Base-by-base conservation (phyloP, 2,797 vertebrate species). In the Coregonus suidteri region DNA sequence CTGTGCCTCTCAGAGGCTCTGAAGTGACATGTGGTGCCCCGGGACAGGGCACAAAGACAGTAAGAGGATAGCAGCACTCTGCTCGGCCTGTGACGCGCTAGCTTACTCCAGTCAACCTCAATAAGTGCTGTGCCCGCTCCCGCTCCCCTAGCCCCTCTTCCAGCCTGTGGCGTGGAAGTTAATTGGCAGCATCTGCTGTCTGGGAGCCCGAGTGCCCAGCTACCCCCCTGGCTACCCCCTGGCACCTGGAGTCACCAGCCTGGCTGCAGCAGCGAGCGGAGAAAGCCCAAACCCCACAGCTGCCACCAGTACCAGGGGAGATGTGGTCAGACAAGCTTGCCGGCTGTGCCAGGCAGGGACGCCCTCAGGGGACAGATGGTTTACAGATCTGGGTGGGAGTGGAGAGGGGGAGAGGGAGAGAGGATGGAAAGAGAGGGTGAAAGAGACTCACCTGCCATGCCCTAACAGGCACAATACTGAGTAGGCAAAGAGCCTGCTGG, bases 141-240 rank as follows among this genome's bases (percentile, higher is more conserved):
- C 11, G 66, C 9, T 35, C 82, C 78, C 78, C 54, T 9, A 13
- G 41, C 41, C 56, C 75, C 62, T 53, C 69, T 59, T 20, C 18
- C 82, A 91, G 90, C 88, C 88, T 37, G 74, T 91, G 88, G 91
- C 77, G 83, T 84, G 81, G 85, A 94, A 94, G 92, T 94, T 95
- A 95, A 95, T 95, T 95, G 94, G 94, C 92, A 94, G 93, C 94
- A 95, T 94, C 93, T 95, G 94, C 90, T 93, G 90, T 93, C 92
- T 94, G 89, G 90, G 89, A 93, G 89, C 89, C 89, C 83, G 52
- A 81, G 81, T 53, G 66, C 87, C 88, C 83, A 84, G 80, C 41
- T 53, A 9, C 41, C 41, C 41, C 41, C 41, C 41, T 47, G 41
- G 41, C 41, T 47, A 47, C 56, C 25, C n/a, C 18, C 31, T 77